A percentile compares a stretch with the other conserved stretches of the same genome.
Evolutionary conservation across 1,140 invertebrate genomes (phyloP).

Genomic region (Ceratitis capitata): DNA sequence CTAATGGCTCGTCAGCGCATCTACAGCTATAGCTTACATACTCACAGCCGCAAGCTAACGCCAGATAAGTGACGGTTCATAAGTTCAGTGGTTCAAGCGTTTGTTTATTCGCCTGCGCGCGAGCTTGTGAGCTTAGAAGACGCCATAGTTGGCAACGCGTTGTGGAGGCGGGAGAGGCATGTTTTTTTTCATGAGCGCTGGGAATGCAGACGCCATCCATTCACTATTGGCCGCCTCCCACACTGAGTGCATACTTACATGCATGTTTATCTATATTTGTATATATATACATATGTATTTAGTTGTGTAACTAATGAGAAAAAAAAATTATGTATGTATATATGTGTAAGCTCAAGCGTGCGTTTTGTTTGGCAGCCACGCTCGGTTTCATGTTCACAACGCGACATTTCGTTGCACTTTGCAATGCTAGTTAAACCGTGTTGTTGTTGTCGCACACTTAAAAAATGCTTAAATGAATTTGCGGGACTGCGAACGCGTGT

Average conservation of each 20-base stretch:
- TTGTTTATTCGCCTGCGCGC: background rate
- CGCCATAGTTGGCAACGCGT: background rate
- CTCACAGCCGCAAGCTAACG: background rate
- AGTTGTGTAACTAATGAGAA: background rate
- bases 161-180: background rate
- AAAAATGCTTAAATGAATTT: constrained; percentile 20
- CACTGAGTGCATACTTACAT: background rate
- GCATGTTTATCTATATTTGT: too few relatives aligned
- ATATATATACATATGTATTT: background rate
- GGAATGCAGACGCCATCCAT: background rate
- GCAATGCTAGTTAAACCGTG: background rate
- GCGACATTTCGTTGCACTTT: background rate
- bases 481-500: constrained; percentile 21
- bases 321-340: background rate
- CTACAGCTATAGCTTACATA: background rate
- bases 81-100: background rate
- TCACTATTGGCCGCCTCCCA: background rate
- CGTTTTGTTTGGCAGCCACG: background rate
- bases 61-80: background rate
- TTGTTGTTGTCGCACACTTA: background rate
- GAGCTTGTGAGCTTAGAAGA: background rate
- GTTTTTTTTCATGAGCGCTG: background rate
- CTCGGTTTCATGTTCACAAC: background rate
- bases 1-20: background rate
- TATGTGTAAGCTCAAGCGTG: background rate